Evolutionary conservation across 2,888 invertebrate genomes (phyloP).

Genomic region (Suillia variegata): DNA sequence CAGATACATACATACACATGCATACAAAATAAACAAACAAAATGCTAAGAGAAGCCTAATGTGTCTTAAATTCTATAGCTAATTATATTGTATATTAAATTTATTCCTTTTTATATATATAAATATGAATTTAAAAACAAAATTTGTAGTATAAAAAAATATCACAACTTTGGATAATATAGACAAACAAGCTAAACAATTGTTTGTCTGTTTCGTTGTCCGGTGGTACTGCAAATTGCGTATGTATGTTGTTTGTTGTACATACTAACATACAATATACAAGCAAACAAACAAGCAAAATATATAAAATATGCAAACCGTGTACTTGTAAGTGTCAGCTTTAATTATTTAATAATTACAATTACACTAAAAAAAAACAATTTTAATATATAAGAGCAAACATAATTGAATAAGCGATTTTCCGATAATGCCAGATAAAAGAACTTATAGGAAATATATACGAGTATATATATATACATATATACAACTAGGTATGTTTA

Average conservation of each 20-base stretch:
- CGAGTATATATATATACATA: too few relatives aligned
- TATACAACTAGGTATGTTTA: too few relatives aligned
- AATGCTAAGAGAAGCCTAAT: conserved; percentile 58
- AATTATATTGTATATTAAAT: conserved; percentile 37
- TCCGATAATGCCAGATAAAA: background rate
- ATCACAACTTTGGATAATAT: background rate
- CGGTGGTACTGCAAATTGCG: too few relatives aligned
- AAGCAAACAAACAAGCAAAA: conserved; percentile 28
- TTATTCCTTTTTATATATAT: conserved; percentile 39
- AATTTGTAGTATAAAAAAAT: background rate
- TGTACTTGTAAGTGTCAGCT: conserved; percentile 59
- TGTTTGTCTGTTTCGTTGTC: too few relatives aligned
- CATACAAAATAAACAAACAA: conserved; percentile 25
- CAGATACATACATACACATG: background rate
- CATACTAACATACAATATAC: conserved; percentile 3
- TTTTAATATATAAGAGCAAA: conserved; percentile 5
- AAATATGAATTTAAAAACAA: conserved; percentile 13
- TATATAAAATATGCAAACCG: conserved; percentile 34
- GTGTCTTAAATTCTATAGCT: conserved; percentile 61
- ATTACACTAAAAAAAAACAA: conserved; percentile 18
- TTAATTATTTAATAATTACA: conserved; percentile 54
- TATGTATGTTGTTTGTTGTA: background rate
- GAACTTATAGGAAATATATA: too few relatives aligned
- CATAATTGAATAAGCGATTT: background rate
- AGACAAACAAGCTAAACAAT: too few relatives aligned